Conservation (phyloP, 1,140 invertebrate species). For the Drosophila persimilis region DNA sequence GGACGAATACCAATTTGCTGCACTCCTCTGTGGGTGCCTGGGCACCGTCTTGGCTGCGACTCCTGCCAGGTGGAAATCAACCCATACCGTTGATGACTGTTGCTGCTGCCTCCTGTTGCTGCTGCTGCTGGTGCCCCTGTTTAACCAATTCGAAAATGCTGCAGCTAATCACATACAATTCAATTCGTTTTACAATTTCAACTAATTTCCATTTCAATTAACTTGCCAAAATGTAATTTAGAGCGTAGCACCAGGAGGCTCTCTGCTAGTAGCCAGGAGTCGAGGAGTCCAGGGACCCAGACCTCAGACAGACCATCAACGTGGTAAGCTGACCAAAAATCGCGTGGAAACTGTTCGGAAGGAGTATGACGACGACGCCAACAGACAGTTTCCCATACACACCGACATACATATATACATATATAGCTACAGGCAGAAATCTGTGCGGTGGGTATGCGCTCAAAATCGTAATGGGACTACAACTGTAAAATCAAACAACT, state of each 20-base stretch:
- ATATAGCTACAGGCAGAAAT: conserved; percentile 66
- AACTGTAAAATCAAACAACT: conserved; percentile 81
- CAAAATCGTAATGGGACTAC: conserved; percentile 80
- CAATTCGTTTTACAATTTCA: conserved; percentile 83
- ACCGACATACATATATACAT: conserved; percentile 3
- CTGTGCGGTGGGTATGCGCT: conserved; percentile 79
- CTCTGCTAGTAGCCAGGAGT: not conserved
- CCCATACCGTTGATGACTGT: not conserved
- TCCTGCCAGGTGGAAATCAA: not conserved
- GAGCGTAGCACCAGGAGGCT: conserved; percentile 40
- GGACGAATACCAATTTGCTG: not conserved
- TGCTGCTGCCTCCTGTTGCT: not conserved
- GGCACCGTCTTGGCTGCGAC: conserved; percentile 2
- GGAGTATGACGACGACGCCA: conserved; percentile 29
- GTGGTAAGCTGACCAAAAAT: conserved; percentile 50
- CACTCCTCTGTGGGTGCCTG: conserved; percentile 2
- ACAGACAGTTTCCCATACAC: conserved; percentile 29
- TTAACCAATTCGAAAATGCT: conserved; percentile 80
- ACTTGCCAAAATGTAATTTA: conserved; percentile 83
- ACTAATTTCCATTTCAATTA: conserved; percentile 83
- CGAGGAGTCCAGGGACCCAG: conserved; percentile 9
- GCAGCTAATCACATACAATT: conserved; percentile 82
- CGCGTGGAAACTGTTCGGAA: conserved; percentile 45
- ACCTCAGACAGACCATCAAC: conserved; percentile 15
- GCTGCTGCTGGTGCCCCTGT: conserved; percentile 31